Percentiles rank a stretch among this genome's conserved stretches.
Evolutionary conservation across 2,888 invertebrate genomes (phyloP).

Genomic region (Lamellibrachia columna): DNA sequence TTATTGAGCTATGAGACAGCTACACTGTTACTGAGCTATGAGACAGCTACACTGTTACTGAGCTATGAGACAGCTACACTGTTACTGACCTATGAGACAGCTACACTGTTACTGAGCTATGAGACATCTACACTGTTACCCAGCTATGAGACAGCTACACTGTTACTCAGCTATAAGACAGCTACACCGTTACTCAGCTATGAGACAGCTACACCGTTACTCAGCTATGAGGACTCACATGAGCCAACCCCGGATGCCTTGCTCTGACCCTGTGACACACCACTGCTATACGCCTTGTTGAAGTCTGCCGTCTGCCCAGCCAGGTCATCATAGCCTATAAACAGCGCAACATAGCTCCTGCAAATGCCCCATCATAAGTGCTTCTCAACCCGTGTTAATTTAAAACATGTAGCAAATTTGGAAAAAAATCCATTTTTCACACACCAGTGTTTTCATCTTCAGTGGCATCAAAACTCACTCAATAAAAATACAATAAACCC

Average conservation of each 20-base stretch:
- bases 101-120: too few relatives aligned
- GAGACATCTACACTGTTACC: too few relatives aligned
- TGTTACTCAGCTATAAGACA: too few relatives aligned
- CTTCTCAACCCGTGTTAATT: neutral
- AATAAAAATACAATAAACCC: neutral
- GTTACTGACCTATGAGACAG: too few relatives aligned
- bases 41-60: too few relatives aligned
- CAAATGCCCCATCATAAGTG: neutral
- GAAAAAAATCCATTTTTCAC: neutral
- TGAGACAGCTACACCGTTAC: neutral
- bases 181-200: too few relatives aligned
- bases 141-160: too few relatives aligned
- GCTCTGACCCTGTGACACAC: constrained; percentile 64
- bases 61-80: too few relatives aligned
- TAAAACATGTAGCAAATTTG: neutral
- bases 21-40: too few relatives aligned
- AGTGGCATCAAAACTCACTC: neutral
- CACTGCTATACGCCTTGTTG: constrained; percentile 68
- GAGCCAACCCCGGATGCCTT: constrained; percentile 63
- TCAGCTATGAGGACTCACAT: neutral
- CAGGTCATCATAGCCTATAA: neutral
- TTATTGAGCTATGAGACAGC: too few relatives aligned
- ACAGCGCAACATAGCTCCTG: neutral
- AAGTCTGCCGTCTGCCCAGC: constrained; percentile 66
- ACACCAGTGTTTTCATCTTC: neutral